These are phyloP conservation scores for Barbus barbus DNA, from an alignment of 2,113 vertebrate genomes.

Conservation along the genomic window DNA sequence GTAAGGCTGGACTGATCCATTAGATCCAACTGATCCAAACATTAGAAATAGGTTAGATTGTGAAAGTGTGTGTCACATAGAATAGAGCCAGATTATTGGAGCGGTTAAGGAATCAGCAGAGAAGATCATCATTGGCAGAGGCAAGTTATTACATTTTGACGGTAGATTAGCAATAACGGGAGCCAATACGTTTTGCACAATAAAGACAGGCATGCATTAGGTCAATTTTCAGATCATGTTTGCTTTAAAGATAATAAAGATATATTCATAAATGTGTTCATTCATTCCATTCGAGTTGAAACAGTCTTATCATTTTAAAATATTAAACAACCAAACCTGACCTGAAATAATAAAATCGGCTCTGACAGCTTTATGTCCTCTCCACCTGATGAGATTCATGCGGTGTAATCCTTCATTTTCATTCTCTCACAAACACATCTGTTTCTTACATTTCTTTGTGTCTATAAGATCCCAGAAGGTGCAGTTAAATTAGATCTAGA, in stretches of 20 bases:
- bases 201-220: background rate
- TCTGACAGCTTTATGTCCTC: background rate
- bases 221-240: background rate
- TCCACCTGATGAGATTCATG: background rate
- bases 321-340: background rate
- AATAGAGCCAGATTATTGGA: background rate
- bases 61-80: background rate
- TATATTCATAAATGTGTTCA: background rate
- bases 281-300: background rate
- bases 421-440: constrained; percentile 66
- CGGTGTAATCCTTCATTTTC: constrained; percentile 31
- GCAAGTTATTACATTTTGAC: background rate
- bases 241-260: background rate
- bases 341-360: background rate
- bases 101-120: background rate
- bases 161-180: background rate
- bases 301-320: background rate
- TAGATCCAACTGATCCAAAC: background rate
- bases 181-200: background rate
- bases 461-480: constrained; percentile 76
- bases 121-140: background rate
- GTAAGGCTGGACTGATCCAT: background rate
- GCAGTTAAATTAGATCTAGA: constrained; percentile 77
- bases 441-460: constrained; percentile 71
- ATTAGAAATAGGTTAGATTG: background rate